Evolutionary conservation across 2,113 vertebrate genomes (phyloP), one percentile per base, ranked within the genome.

Genomic region (Callorhinus ursinus): DNA sequence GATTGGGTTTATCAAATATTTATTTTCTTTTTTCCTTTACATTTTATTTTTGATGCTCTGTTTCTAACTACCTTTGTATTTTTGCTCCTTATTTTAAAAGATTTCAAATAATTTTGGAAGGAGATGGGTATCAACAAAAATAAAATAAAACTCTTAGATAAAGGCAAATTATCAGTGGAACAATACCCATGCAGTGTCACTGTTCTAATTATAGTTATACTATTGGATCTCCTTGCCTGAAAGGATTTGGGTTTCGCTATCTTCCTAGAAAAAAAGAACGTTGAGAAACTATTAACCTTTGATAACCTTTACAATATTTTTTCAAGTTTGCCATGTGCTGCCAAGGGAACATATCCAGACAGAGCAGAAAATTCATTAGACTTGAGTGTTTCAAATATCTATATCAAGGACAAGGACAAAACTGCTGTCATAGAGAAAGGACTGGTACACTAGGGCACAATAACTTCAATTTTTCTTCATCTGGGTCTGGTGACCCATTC

Each of bases 311-410:
- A 55, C 90, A 96, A 90, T 96, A 95, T 96, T 96, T 98, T 97
- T 90, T 97, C 86, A 93, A 72, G 71, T 96, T 94, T 90, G 31
- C 81, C 53, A 49, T 93, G 39, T 90, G 74, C 84, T 77, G 57
- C 88, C 88, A 82, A 90, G 84, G 80, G 84, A 97, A 82, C 36
- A 93, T 93, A 96, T 92, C 93, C 96, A 96, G 84, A 88, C 81
- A 90, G 72, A 95, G 88, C 28, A 88, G 93, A 96, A 98, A 98
- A 97, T 97, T 97, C 97, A 96, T 97, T 97, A 98, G 87, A 90
- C 71, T 93, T 93, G 86, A 98, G 96, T 80, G 96, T 95, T 97
- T 97, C 97, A 97, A 79, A 96, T 97, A 92, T 97, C 96, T 96
- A 5, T 95, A 92, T 97, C 95, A 97, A 97, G 96, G 96, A 95